A percentile compares a stretch with the other conserved stretches of the same genome.
phyloP scores from a whole-genome alignment of 2,113 vertebrate genomes.

The Tenrec ecaudatus region DNA sequence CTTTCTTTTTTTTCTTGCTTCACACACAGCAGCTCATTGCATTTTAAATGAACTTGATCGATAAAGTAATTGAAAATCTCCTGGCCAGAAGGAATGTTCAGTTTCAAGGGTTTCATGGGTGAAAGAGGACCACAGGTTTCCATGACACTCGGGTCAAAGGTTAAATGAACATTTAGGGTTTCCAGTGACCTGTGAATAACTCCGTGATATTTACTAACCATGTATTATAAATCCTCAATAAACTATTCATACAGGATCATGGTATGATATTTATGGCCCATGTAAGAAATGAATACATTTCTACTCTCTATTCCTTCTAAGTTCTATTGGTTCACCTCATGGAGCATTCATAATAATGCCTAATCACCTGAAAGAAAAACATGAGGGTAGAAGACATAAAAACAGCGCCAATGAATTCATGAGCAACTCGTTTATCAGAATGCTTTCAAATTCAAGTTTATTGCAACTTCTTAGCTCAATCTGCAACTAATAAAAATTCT shows the following conservation, averaged over 20 bases:
- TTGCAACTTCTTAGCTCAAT: slow-evolving; percentile 72
- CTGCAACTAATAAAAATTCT: slow-evolving; percentile 83
- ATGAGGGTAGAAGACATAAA: background rate
- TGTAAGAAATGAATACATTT: slow-evolving; percentile 7
- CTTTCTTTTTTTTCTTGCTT: slow-evolving; percentile 71
- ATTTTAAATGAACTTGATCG: slow-evolving; percentile 87
- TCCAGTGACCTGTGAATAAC: slow-evolving; percentile 87
- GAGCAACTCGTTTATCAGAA: slow-evolving; percentile 77
- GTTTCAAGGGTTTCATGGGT: slow-evolving; percentile 84
- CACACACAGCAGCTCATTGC: slow-evolving; percentile 86
- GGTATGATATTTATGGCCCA: slow-evolving; percentile 40
- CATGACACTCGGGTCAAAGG: slow-evolving; percentile 85
- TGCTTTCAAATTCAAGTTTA: slow-evolving; percentile 82
- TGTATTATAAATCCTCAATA: slow-evolving; percentile 85
- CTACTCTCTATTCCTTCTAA: background rate
- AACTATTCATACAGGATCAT: slow-evolving; percentile 47
- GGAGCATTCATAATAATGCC: background rate
- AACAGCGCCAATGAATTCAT: slow-evolving; percentile 26
- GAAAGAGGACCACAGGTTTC: slow-evolving; percentile 86
- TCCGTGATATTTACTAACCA: slow-evolving; percentile 78
- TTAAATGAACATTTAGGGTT: slow-evolving; percentile 90
- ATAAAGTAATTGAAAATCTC: slow-evolving; percentile 87
- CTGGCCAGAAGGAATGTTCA: slow-evolving; percentile 84
- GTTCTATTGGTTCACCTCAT: background rate
- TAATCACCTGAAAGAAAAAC: slow-evolving; percentile 7